Base-by-base conservation (phyloP, 2,888 invertebrate species). In the Phoenoteleia sp. region DNA sequence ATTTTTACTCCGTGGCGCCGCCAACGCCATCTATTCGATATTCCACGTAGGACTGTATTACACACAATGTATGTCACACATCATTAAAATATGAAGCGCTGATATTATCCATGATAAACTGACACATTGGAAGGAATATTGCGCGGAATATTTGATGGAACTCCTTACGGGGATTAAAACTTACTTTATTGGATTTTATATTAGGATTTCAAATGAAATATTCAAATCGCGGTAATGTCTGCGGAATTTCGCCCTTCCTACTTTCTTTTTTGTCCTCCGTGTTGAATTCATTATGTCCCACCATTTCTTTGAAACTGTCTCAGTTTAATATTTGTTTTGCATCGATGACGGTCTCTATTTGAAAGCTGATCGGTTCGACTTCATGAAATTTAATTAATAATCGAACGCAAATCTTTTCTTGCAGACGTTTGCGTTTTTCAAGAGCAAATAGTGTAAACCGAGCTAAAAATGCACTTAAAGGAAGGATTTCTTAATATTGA, bases 41-140 rank as follows among this genome's bases (percentile, higher is more conserved):
- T 83, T 83, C 72, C 39, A 72, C 58, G 67, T 77, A 67, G 56
- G 74, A 83, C 82, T 66, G 58, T 29, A 83, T 83, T 77, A 77
- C 77, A 58, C 58, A 72, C 77, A 72, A 77, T 58, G 64, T 82
- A 72, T 77, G 76, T 71, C 77, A 77, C 82, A 67, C 76, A 66
- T 77, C 77, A 83, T 83, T 83, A 67, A 83, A 83, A 77, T 83
- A 83, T 72, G 66, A 66, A 83, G 67, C 76, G 69, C 54, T 75
- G 76, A 72, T 77, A 77, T 77, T 72, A 83, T 72, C 77, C 67
- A 72, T 77, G 77, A 72, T 77, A 76, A 82, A 77, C 82, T 72
- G 77, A 82, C 76, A 82, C 76, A 72, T 77, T 82, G 58, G 25
- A 27, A 13, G 33, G 64, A 77, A 82, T 76, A 77, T 76, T 66